Evolutionary conservation across 2,797 vertebrate species (phyloP).

Genomic region (Pseudomugil gertrudae): DNA sequence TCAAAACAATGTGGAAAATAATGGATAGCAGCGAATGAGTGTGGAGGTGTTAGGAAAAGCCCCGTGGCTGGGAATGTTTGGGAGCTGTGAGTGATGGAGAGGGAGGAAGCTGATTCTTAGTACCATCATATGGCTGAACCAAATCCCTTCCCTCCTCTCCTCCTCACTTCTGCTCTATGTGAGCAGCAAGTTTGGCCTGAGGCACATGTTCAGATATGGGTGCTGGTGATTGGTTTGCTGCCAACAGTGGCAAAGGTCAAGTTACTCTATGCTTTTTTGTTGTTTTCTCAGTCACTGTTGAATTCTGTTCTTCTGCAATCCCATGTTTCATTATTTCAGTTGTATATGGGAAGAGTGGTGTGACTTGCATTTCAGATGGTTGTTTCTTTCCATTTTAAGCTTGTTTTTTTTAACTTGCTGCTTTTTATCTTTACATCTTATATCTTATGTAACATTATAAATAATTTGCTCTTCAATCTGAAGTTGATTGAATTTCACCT

Average conservation of each 20-base stretch:
- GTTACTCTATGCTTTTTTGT: conserved; percentile 89
- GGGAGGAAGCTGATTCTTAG: conserved; percentile 67
- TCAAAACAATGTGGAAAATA: conserved; percentile 49
- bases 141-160: conserved; percentile 74
- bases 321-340: conserved; percentile 70
- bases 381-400: conserved; percentile 52
- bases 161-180: conserved; percentile 73
- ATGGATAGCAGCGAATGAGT: conserved; percentile 61
- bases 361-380: conserved; percentile 42
- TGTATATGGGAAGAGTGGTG: conserved; percentile 41
- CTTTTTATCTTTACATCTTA: too few relatives aligned
- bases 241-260: conserved; percentile 93
- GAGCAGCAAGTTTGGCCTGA: conserved; percentile 91
- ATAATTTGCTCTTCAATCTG: conserved; percentile 33
- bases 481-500: conserved; percentile 55
- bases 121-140: conserved; percentile 73
- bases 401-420: too few relatives aligned
- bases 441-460: conserved; percentile 33
- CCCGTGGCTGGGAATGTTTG: conserved; percentile 73
- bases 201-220: conserved; percentile 96
- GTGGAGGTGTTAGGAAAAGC: conserved; percentile 72
- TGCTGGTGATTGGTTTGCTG: conserved; percentile 95
- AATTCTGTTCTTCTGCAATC: conserved; percentile 65
- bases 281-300: conserved; percentile 79
- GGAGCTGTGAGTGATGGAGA: conserved; percentile 60